Conservation (phyloP, 2,113 vertebrate species). For the zebrafish (Danio rerio) region GRCz12tu NC_133186.1:30392501-30393000, state of each 20-base stretch:
- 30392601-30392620: constrained; percentile 43
- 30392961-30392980: constrained; percentile 89
- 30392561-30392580: constrained; percentile 36
- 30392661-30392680: neutral
- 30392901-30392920: constrained; percentile 98
- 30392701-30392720: neutral
- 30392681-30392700: neutral
- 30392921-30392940: constrained; percentile 95
- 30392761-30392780: constrained; percentile 1
- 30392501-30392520: constrained; percentile 38
- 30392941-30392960: constrained; percentile 96
- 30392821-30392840: neutral
- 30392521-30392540: constrained; percentile 35
- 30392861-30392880: constrained; percentile 43
- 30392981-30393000: constrained; percentile 71
- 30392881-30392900: constrained; percentile 48
- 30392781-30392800: neutral
- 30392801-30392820: neutral
- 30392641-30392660: neutral
- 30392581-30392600: constrained; percentile 34
- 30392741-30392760: neutral
- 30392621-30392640: constrained; percentile 30
- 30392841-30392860: neutral
- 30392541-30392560: constrained; percentile 2
- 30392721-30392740: constrained; percentile 9